Conservation (phyloP, 2,888 invertebrate genomes). For the Apodemia duryi region DNA sequence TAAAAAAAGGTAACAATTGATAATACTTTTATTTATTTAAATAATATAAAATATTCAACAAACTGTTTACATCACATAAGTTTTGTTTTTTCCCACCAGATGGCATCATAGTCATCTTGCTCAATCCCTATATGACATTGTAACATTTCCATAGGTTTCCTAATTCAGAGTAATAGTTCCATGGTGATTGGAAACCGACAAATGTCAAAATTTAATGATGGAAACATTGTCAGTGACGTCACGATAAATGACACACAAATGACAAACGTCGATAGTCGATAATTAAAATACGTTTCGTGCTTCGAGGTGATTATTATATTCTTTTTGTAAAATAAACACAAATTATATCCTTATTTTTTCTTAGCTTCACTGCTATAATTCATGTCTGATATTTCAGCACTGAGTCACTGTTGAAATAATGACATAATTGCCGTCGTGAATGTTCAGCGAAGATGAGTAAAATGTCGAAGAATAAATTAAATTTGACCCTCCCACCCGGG, state of each 20-base stretch:
- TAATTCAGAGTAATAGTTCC: not conserved
- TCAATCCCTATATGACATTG: too few relatives aligned
- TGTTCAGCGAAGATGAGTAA: constrained; percentile 66
- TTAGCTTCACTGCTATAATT: not conserved
- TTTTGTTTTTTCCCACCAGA: too few relatives aligned
- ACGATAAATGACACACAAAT: not conserved
- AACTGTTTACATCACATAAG: too few relatives aligned
- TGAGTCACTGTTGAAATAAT: constrained; percentile 2
- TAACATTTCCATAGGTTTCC: too few relatives aligned
- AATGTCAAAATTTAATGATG: not conserved
- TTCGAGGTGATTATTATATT: not conserved
- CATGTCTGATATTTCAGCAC: not conserved
- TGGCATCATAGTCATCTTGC: too few relatives aligned
- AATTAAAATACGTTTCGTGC: not conserved
- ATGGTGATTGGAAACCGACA: not conserved
- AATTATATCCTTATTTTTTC: not conserved
- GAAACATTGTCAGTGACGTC: not conserved
- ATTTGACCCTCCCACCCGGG: constrained; percentile 93
- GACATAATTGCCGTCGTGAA: constrained; percentile 42
- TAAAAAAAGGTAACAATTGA: too few relatives aligned
- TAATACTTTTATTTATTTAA: too few relatives aligned
- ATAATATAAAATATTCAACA: too few relatives aligned
- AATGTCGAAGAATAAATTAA: constrained; percentile 96
- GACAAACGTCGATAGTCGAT: too few relatives aligned
- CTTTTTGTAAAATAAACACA: not conserved